Conservation (phyloP, 2,113 vertebrate genomes). For the Phodopus roborovskii region DNA sequence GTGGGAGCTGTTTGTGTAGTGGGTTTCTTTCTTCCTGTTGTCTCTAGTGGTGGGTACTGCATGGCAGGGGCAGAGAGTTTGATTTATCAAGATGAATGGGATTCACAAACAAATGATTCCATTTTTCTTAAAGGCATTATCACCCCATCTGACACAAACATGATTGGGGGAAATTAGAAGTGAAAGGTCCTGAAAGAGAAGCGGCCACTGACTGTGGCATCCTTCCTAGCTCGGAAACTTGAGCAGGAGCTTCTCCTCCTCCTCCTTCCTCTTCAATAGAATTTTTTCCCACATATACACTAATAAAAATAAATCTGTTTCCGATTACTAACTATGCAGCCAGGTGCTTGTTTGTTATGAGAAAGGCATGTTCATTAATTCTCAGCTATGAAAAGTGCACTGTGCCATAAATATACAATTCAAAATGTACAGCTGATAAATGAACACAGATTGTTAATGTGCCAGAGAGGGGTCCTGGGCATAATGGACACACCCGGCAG, state of each 20-base stretch:
- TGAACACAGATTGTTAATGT: slow-evolving; percentile 99
- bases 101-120: slow-evolving; percentile 83
- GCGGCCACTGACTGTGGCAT: slow-evolving; percentile 78
- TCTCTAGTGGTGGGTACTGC: slow-evolving; percentile 64
- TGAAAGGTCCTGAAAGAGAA: slow-evolving; percentile 82
- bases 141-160: slow-evolving; percentile 81
- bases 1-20: slow-evolving; percentile 70
- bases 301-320: slow-evolving; percentile 99
- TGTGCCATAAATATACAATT: slow-evolving; percentile 99
- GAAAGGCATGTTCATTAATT: slow-evolving; percentile 99
- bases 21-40: slow-evolving; percentile 69
- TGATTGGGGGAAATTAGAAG: slow-evolving; percentile 79
- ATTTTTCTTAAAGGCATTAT: slow-evolving; percentile 82
- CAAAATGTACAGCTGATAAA: slow-evolving; percentile 98
- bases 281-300: slow-evolving; percentile 95
- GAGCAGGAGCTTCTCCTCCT: slow-evolving; percentile 60
- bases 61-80: slow-evolving; percentile 74
- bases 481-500: slow-evolving; percentile 92
- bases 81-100: slow-evolving; percentile 84
- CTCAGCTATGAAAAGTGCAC: slow-evolving; percentile 99
- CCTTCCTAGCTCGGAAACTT: slow-evolving; percentile 79
- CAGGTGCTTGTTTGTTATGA: slow-evolving; percentile 99
- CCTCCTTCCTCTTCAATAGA: slow-evolving; percentile 80
- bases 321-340: slow-evolving; percentile 99
- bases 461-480: slow-evolving; percentile 95